Percentiles rank a stretch among this genome's conserved stretches.
These are phyloP conservation scores for Sipha maydis DNA, from an alignment of 2,888 invertebrate genomes.

Conservation along the genomic window DNA sequence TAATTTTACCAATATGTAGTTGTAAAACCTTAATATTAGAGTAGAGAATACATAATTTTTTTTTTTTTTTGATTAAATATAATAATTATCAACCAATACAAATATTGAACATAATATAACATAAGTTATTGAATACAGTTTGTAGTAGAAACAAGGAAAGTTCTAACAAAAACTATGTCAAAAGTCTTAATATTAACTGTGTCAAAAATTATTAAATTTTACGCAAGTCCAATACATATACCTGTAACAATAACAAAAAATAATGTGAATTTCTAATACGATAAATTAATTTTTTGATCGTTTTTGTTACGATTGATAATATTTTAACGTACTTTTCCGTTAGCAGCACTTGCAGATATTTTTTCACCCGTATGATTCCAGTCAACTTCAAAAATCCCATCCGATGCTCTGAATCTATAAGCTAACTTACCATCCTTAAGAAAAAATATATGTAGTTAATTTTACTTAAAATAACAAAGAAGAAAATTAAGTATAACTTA, in stretches of 20 bases:
- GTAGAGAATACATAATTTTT: too few species aligned
- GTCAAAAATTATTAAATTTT: slow-evolving; percentile 75
- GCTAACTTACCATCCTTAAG: slow-evolving; percentile 89
- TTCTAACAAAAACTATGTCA: background rate
- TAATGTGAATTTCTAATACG: background rate
- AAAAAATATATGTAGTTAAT: slow-evolving; percentile 59
- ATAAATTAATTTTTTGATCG: background rate
- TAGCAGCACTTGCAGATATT: slow-evolving; percentile 98
- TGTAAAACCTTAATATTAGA: too few species aligned
- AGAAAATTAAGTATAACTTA: background rate
- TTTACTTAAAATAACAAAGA: too few species aligned
- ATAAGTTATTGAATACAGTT: background rate
- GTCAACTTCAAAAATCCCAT: slow-evolving; percentile 99
- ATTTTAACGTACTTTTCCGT: slow-evolving; percentile 85
- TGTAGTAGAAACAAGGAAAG: too few species aligned
- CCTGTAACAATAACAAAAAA: slow-evolving; percentile 65
- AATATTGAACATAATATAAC: background rate
- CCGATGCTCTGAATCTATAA: slow-evolving; percentile 97
- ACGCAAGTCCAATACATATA: slow-evolving; percentile 87
- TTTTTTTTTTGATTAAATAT: background rate
- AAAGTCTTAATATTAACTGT: background rate
- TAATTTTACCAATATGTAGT: too few species aligned
- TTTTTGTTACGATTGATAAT: background rate
- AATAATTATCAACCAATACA: background rate
- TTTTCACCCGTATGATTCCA: slow-evolving; percentile 99